Evolutionary conservation across 2,797 vertebrate genomes (phyloP), one percentile per base, ranked within the genome.

Genomic region (Ctenochaetus hawaiiensis): DNA sequence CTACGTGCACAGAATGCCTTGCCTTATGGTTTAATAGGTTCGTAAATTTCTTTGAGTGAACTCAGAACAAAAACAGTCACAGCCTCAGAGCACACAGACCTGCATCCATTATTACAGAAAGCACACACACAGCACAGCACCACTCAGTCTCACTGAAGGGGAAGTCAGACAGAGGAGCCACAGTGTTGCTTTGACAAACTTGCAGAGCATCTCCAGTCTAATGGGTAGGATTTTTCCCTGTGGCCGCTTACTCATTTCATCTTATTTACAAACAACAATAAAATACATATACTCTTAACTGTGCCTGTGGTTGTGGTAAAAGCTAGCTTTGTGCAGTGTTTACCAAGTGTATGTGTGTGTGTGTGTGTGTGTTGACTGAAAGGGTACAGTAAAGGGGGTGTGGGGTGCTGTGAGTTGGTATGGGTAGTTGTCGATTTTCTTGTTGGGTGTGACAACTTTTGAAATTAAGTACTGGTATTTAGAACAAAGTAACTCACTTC

Each of bases 241-340:
- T 14, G 72, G 77, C 52, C 53, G 68, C 77, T 80, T 72, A 52
- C 74, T 75, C 72, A 59, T 48, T 79, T 70, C 51, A 77, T 69
- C 77, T 87, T 11, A 75, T 71, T 69, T 69, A 67, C 58, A 74
- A 69, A 89, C 76, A 58, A 66, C 67, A 80, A 26, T 41, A 49
- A 81, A 67, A 76, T 44, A 77, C 67, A 77, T 83, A 54, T 82
- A 54, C 85, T 88, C 75, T 80, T 87, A 77, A 83, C 80, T 89
- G 90, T 90, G 90, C 87, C 89, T 91, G 91, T 88, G 76, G 70
- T 85, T 79, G 86, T 88, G 80, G 54, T 87, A 77, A 87, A 91
- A 86, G 69, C 77, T 90, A 78, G 84, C 85, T 84, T 87, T 83
- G 91, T 91, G 80, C 77, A 77, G 84, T 87, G 82, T 89, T 88